These are phyloP conservation scores for Apamea crenata DNA, from an alignment of 2,888 invertebrate genomes.

Conservation along the genomic window DNA sequence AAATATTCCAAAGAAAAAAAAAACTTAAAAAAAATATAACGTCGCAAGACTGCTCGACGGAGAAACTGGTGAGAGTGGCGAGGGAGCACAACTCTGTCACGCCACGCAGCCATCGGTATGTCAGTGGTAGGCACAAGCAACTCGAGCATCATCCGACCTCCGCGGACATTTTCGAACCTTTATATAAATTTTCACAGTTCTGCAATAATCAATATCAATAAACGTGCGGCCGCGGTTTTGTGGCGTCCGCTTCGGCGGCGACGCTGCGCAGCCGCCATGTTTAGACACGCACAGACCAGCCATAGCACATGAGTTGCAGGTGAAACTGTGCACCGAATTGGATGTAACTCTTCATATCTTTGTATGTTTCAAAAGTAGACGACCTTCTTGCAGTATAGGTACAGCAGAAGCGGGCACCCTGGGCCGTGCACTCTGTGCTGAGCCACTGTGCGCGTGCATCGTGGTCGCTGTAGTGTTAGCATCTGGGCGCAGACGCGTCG, in stretches of 20 bases:
- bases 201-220: conserved; percentile 88
- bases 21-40: conserved; percentile 55
- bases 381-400: conserved; percentile 24
- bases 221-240: conserved; percentile 87
- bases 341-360: conserved; percentile 15
- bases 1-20: conserved; percentile 66
- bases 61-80: conserved; percentile 72
- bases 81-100: conserved; percentile 67
- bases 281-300: conserved; percentile 61
- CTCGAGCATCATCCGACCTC: conserved; percentile 79
- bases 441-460: conserved; percentile 22
- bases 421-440: conserved; percentile 24
- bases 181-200: conserved; percentile 85
- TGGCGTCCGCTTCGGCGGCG: conserved; percentile 84
- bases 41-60: conserved; percentile 80
- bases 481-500: conserved; percentile 19
- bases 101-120: conserved; percentile 44
- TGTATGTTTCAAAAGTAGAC: conserved; percentile 36
- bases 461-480: conserved; percentile 31
- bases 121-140: conserved; percentile 66
- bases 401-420: conserved; percentile 18
- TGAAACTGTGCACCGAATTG: conserved; percentile 41
- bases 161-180: conserved; percentile 89
- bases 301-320: conserved; percentile 50
- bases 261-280: conserved; percentile 73